A percentile compares a stretch with the other conserved stretches of the same genome.
Conservation (phyloP, 1,140 invertebrate species). For the Parasteatoda tepidariorum region DNA sequence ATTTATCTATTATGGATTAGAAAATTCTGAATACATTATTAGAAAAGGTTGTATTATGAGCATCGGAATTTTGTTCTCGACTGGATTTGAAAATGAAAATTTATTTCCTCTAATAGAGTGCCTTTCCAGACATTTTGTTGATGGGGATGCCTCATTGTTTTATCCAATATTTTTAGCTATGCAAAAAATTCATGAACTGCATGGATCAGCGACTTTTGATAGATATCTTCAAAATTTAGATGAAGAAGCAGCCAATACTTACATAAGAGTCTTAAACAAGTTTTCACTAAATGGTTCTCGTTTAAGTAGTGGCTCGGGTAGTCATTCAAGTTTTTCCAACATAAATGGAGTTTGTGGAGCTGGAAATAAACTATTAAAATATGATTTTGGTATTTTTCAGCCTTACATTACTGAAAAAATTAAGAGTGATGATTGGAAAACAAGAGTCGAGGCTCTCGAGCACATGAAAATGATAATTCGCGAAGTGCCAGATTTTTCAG, state of each 20-base stretch:
- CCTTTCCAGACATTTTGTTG: conserved; percentile 62
- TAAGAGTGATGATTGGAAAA: conserved; percentile 72
- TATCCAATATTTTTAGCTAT: conserved; percentile 64
- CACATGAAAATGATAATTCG: conserved; percentile 68
- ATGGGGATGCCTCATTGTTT: conserved; percentile 62
- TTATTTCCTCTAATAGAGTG: conserved; percentile 62
- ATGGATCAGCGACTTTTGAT: conserved; percentile 58
- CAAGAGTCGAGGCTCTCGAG: conserved; percentile 73
- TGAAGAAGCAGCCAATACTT: conserved; percentile 52
- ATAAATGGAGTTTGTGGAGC: conserved; percentile 10
- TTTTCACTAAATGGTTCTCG: conserved; percentile 36
- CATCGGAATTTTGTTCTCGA: conserved; percentile 62
- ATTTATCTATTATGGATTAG: conserved; percentile 63
- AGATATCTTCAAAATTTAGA: conserved; percentile 56
- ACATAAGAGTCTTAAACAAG: conserved; percentile 44
- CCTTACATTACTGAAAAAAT: conserved; percentile 54
- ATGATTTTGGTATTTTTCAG: conserved; percentile 59
- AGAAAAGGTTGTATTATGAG: conserved; percentile 62
- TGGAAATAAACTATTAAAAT: conserved; percentile 9
- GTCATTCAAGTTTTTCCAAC: conserved; percentile 40
- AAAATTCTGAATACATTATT: conserved; percentile 47
- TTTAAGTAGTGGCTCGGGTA: conserved; percentile 52
- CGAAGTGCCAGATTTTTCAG: conserved; percentile 45
- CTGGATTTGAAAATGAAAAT: conserved; percentile 63
- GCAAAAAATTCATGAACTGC: conserved; percentile 61